Conservation (phyloP, 2,797 vertebrate species). For the Crocodylus rhombifer region DNA sequence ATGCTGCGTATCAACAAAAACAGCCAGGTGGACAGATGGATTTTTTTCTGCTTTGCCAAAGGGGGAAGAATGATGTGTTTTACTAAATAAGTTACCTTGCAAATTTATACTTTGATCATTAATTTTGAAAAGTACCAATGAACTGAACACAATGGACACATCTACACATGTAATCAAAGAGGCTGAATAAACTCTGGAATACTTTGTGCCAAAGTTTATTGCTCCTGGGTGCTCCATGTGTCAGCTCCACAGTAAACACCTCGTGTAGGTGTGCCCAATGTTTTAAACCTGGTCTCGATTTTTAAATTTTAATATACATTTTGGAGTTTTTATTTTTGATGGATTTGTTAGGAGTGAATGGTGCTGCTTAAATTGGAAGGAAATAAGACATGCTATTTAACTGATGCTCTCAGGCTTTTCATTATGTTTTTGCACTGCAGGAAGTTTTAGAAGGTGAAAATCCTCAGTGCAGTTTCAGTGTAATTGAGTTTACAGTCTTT, state of each 20-base stretch:
- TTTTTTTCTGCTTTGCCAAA: neutral
- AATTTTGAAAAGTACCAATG: neutral
- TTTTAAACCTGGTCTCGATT: accelerated
- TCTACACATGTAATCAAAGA: neutral
- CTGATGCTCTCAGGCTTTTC: neutral
- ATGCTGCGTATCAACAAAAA: neutral
- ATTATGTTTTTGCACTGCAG: neutral
- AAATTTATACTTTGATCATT: neutral
- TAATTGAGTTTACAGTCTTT: slow-evolving; percentile 31
- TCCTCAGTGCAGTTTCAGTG: slow-evolving; percentile 2
- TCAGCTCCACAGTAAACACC: too few species aligned
- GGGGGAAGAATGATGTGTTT: neutral
- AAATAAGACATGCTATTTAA: slow-evolving; percentile 9
- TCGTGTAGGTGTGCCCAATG: too few species aligned
- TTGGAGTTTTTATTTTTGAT: neutral
- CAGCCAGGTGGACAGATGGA: neutral
- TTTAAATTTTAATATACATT: neutral
- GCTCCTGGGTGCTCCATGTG: too few species aligned
- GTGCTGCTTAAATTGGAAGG: neutral
- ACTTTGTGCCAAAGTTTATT: too few species aligned
- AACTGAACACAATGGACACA: neutral
- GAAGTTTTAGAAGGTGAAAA: slow-evolving; percentile 63
- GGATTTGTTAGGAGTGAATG: neutral
- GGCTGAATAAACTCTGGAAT: too few species aligned
- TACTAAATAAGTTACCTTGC: neutral